phyloP scores from a whole-genome alignment of 2,888 invertebrate genomes.

The Leistus spinibarbis region DNA sequence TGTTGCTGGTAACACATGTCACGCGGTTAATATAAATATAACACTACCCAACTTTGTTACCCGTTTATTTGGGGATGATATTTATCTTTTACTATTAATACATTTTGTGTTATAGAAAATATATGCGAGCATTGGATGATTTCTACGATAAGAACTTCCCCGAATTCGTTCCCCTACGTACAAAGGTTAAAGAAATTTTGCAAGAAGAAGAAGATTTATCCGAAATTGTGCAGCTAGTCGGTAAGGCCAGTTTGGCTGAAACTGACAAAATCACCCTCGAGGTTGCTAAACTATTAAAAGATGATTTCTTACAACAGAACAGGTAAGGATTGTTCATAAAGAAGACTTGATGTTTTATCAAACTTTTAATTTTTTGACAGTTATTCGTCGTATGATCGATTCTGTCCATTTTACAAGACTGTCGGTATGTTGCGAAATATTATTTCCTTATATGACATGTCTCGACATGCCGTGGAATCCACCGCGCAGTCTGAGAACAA shows the following conservation, averaged over 20 bases:
- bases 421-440: conserved; percentile 99
- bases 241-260: conserved; percentile 98
- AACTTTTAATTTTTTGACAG: conserved; percentile 52
- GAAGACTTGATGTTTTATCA: background rate
- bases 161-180: conserved; percentile 96
- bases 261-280: conserved; percentile 99
- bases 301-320: conserved; percentile 99
- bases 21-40: no score
- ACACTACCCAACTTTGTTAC: no score
- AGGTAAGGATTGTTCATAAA: conserved; percentile 63
- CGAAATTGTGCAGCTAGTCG: conserved; percentile 99
- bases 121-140: conserved; percentile 97
- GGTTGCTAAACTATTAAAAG: conserved; percentile 96
- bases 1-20: no score
- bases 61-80: no score
- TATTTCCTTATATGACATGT: conserved; percentile 97
- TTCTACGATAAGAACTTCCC: conserved; percentile 98
- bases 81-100: background rate
- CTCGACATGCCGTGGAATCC: conserved; percentile 96
- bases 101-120: conserved; percentile 75
- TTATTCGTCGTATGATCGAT: conserved; percentile 92
- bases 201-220: conserved; percentile 97
- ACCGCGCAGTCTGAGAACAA: conserved; percentile 99
- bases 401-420: conserved; percentile 99
- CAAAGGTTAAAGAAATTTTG: conserved; percentile 77